A percentile compares a stretch with the other conserved stretches of the same genome.
Evolutionary conservation across 2,113 vertebrate species (phyloP).

Genomic region (Neoarius graeffei): DNA sequence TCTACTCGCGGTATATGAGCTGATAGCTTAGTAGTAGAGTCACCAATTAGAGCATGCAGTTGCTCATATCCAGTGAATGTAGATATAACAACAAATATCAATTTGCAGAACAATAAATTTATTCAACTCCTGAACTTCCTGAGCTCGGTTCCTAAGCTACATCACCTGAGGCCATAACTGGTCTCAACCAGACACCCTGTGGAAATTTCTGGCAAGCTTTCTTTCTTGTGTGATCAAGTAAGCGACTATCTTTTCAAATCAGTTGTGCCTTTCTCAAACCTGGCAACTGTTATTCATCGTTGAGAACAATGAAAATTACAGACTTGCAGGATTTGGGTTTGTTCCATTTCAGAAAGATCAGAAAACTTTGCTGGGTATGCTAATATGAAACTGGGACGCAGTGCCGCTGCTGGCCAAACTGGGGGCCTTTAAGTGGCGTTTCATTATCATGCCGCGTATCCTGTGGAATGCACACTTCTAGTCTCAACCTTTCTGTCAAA

Average conservation of each 20-base stretch:
- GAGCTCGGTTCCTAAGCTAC: background rate
- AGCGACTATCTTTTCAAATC: background rate
- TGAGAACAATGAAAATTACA: background rate
- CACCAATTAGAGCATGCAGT: too few species aligned
- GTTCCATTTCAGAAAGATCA: background rate
- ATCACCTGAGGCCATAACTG: background rate
- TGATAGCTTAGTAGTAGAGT: too few species aligned
- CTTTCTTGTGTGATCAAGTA: background rate
- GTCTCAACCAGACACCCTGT: background rate
- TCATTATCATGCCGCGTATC: background rate
- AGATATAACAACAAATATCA: background rate
- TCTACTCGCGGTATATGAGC: too few species aligned
- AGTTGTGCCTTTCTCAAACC: background rate
- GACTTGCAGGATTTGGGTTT: background rate
- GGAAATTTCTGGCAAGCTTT: background rate
- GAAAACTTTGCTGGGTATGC: background rate
- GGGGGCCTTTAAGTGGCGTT: background rate
- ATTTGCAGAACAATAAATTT: background rate
- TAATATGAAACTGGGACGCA: background rate
- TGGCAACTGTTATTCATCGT: background rate
- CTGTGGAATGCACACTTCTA: background rate
- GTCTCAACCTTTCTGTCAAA: background rate
- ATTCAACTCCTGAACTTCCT: background rate
- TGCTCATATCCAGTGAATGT: too few species aligned
- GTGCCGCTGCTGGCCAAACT: background rate